A percentile compares a stretch with the other conserved stretches of the same genome.
These are phyloP conservation scores for Perca fluviatilis DNA, from an alignment of 2,113 vertebrate genomes.

Conservation along the genomic window DNA sequence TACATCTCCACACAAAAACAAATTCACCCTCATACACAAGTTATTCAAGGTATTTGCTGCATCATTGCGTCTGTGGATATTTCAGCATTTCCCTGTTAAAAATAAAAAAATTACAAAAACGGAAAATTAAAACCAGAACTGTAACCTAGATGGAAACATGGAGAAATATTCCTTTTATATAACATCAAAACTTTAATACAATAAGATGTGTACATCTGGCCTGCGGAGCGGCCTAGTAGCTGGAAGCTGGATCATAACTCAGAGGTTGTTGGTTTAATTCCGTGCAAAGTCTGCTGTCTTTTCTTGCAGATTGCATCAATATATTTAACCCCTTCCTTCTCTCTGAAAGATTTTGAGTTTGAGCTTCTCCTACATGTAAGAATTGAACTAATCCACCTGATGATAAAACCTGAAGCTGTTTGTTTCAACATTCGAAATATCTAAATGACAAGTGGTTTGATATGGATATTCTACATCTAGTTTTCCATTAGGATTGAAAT, in stretches of 20 bases:
- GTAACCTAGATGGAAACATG: not conserved
- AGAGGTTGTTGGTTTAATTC: constrained; percentile 4
- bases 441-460: not conserved
- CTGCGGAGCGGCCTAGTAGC: not conserved
- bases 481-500: constrained; percentile 14
- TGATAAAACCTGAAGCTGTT: constrained; percentile 17
- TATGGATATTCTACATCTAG: not conserved
- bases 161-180: not conserved
- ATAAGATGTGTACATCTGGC: constrained; percentile 36
- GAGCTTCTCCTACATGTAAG: not conserved
- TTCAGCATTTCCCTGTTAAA: not conserved
- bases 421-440: not conserved
- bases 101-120: not conserved
- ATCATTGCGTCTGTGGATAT: not conserved
- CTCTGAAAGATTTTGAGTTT: not conserved
- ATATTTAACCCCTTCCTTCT: not conserved
- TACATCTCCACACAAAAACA: not conserved
- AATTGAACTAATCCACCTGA: not conserved
- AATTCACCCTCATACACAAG: not conserved
- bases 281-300: not conserved
- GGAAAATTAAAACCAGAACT: constrained; percentile 10
- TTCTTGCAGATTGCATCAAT: not conserved
- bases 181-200: not conserved
- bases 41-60: not conserved
- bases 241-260: not conserved